Base-by-base conservation (phyloP, 2,113 vertebrate genomes). In the Ondatra zibethicus region DNA sequence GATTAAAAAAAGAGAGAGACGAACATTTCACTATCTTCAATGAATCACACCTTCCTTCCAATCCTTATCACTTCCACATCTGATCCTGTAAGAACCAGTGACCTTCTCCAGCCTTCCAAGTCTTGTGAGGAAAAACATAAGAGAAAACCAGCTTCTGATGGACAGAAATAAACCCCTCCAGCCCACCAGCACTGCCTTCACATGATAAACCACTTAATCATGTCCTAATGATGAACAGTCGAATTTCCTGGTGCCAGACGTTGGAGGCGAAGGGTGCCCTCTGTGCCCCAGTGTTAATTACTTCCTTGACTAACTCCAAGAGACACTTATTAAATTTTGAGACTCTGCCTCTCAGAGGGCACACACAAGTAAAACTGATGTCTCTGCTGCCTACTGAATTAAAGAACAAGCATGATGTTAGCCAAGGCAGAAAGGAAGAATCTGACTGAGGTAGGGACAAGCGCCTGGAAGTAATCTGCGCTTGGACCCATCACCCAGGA, bases 321-420 rank as follows among this genome's bases (percentile, higher is more conserved):
- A 98, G 72, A 0, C 1, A 98, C 97, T 98, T 98, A 98, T 95
- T 99, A 98, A 98, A 98, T 98, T 98, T 97, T 97, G 97, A 98
- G 97, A 98, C 97, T 96, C 91, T 97, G 91, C 97, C 97, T 97
- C 95, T 97, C 98, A 98, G 98, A 90, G 66, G 75, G 55, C 33
- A 80, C 78, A 95, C 29, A 78, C 73, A 82, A 93, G 55, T 87
- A 52, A 23, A 81, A 82, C 77, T 66, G n/a, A 91, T 96, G 39
- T 92, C 88, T 94, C 65, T 82, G 88, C 94, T 50, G 86, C 55
- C 97, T 97, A 97, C 93, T 94, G 93, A 95, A 92, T 86, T 81
- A 77, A 94, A 58, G 27, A 82, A 61, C 12, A 94, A 93, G 88
- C 89, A 68, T 77, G 10, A 63, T 77, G 16, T n/a, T 85, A 95